Evolutionary conservation across 2,113 vertebrate genomes (phyloP), one percentile per base, ranked within the genome.

Genomic region (Motacilla tschutschensis): DNA sequence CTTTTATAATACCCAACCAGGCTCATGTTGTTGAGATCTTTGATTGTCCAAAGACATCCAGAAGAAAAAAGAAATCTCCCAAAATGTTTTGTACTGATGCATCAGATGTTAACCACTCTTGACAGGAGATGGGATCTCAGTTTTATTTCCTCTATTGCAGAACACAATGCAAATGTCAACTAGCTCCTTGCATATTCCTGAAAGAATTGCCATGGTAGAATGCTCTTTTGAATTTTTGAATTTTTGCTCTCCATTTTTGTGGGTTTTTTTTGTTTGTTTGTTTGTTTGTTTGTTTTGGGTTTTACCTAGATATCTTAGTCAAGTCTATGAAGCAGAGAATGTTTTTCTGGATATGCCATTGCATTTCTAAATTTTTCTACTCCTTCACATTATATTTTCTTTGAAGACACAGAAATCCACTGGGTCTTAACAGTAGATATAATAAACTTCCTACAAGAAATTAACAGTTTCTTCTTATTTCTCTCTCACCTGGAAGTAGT

Each of bases 271-370:
- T 50, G 28, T 17, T 17, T 17, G 9, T 24, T 46, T 13, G 11
- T 4, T 14, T 53, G 5, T 1, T 21, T 8, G 75, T 75, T 66
- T n/a, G 1, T 53, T 46, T 14, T 12, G 3, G 1, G 7, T 43
- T 63, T 33, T 59, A 55, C 7, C 1, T 15, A 40, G 17, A 31
- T 4, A 12, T 71, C 8, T 66, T 21, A n/a, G 11, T 28, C 8
- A 81, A 88, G 11, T 4, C 12, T 5, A 10, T 22, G 15, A 82
- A 36, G 3, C 21, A 75, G 14, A 60, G 54, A 15, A 60, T 1
- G 0, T 19, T 88, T 77, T 74, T 36, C 28, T 47, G 4, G 15
- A 43, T 10, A 19, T 79, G 69, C 8, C 22, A 60, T 24, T 19
- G 14, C 12, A 60, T 64, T 75, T 90, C 28, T 44, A 62, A 40